Evolutionary conservation across 2,888 invertebrate species (phyloP), one percentile per base, ranked within the genome.

Genomic region (Creontiades dilutus): DNA sequence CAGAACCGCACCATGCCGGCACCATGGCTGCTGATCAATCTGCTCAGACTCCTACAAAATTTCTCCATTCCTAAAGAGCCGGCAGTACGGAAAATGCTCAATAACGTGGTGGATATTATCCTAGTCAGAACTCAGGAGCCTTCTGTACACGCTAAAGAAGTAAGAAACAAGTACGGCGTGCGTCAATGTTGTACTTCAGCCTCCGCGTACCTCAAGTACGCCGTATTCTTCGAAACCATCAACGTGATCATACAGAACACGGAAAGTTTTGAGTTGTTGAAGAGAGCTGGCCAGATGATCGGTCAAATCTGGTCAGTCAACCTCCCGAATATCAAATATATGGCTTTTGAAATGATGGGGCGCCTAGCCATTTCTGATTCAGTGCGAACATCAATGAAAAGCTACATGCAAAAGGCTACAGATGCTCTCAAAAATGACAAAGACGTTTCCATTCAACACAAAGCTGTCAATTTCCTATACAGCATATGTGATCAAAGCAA

Each of bases 141-240:
- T 16, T 11, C 5, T 2, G 78, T n/a, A n/a, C 9, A 0, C 4
- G 19, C 28, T 0, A 85, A 37, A 28, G 48, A 19, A 28, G 23
- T 52, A 14, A 55, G 9, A 55, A 37, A 12, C 16, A 19, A 23
- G 12, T 68, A 23, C 19, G 3, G 12, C 23, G 27, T 68, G 9
- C 68, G 68, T 23, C 68, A 23, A 12, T 23, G 11, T 68, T 68
- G 23, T 5, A 19, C 68, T 12, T 23, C 68, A 27, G 0, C 68
- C 0, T 23, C 23, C 0, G 7, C 37, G 7, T 23, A 68, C 68
- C 61, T 82, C 52, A 85, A 61, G n/a, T 37, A 85, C 19, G 85
- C 85, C 0, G 85, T 85, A 16, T 61, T 85, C 28, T 46, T 85
- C n/a, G 85, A 85, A 61, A 61, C 85, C 5, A 19, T 61, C 13